These are phyloP conservation scores for Drosophila grimshawi DNA, from an alignment of 1,140 invertebrate species.

Conservation along the genomic window DNA sequence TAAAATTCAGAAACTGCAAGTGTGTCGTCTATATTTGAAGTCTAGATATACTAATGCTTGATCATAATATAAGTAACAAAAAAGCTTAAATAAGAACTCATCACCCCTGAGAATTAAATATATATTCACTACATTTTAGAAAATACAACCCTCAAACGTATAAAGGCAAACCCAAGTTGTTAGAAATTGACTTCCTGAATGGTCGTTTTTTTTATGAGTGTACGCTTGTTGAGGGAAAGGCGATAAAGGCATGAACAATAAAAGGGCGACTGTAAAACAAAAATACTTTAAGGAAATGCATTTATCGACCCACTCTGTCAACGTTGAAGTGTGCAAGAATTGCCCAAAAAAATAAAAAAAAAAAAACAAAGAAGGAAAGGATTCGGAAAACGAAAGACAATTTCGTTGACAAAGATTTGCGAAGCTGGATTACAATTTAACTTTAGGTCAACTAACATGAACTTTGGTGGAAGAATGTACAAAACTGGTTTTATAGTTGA, in stretches of 20 bases:
- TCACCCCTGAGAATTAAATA: no score
- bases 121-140: no score
- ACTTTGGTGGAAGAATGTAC: constrained; percentile 9
- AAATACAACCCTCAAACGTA: no score
- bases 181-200: no score
- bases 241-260: not conserved
- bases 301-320: not conserved
- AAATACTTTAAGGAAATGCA: constrained; percentile 2
- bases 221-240: not conserved
- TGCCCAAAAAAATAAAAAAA: not conserved
- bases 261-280: not conserved
- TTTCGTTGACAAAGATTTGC: constrained; percentile 8
- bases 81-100: no score
- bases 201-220: no score
- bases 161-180: no score
- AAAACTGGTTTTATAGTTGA: constrained; percentile 21
- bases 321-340: not conserved
- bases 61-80: no score
- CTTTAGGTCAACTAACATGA: constrained; percentile 25
- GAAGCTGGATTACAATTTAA: constrained; percentile 14
- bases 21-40: no score
- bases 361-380: not conserved
- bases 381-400: not conserved
- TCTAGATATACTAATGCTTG: no score
- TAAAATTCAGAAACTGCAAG: no score